A percentile compares a stretch with the other conserved stretches of the same genome.
phyloP scores from a whole-genome alignment of 1,140 invertebrate species.

The Mycetomoellerius zeteki region DNA sequence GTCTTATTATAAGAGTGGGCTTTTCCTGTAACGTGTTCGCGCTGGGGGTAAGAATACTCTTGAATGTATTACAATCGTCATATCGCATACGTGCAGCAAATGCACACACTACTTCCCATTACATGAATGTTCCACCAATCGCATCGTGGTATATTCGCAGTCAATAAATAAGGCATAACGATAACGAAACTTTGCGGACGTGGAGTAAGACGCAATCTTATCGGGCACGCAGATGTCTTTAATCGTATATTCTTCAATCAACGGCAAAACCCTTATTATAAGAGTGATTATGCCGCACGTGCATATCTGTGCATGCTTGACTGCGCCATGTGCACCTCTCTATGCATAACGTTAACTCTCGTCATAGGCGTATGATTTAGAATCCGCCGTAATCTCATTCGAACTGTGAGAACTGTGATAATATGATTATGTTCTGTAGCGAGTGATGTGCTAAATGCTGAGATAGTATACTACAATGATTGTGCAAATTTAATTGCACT shows the following conservation, averaged over 20 bases:
- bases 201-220: constrained; percentile 71
- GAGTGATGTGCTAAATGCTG: neutral
- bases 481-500: constrained; percentile 1
- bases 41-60: neutral
- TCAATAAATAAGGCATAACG: constrained; percentile 69
- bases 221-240: constrained; percentile 68
- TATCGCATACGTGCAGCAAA: constrained; percentile 19
- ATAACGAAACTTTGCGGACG: constrained; percentile 71
- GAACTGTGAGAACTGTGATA: neutral
- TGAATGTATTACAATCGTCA: neutral
- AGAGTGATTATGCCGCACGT: constrained; percentile 13
- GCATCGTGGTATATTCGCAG: constrained; percentile 39
- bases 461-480: neutral
- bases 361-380: constrained; percentile 1
- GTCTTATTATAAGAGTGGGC: too few relatives aligned
- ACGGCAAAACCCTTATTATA: constrained; percentile 64
- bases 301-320: neutral
- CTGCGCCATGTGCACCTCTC: constrained; percentile 7
- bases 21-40: constrained; percentile 2
- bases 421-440: constrained; percentile 21
- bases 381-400: neutral
- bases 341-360: neutral
- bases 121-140: constrained; percentile 52
- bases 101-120: neutral
- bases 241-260: constrained; percentile 74